Base-by-base conservation (phyloP, 2,113 vertebrate species). In the Hyperopisus bebe region DNA sequence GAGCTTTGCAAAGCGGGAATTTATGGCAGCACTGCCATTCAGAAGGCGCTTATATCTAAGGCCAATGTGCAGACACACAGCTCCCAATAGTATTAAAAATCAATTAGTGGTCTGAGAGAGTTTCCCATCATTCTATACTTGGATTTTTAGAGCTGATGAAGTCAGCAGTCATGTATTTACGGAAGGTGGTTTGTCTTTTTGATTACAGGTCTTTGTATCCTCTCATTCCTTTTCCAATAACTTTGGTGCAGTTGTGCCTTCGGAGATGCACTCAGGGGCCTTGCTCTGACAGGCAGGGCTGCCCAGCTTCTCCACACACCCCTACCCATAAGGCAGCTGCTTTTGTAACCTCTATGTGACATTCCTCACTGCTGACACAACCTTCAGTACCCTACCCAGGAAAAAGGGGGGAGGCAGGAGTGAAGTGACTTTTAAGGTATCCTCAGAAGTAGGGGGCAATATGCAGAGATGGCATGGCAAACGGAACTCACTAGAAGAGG, bases 351-450 rank as follows among this genome's bases (percentile, higher is more conserved):
- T 62, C 80, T 48, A 17, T 95, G 95, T 50, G 89, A 96, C 92
- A 96, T 96, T 96, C 95, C 96, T 95, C 96, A 95, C 92, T 90
- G 89, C 90, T 89, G 89, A 89, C 91, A 89, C 85, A 95, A 92
- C 51, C 91, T 55, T 90, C 87, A 89, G 89, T 89, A 88, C 88
- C 87, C 62, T 66, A 27, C 10, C 62, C 62, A 35, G 74, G 70
- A 91, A 58, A 42, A 74, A 90, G 92, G 70, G 90, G 87, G 39
- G 44, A 70, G 86, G 44, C 85, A 48, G 19, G 35, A 35, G 6
- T 35, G 48, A 46, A 35, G 58, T 31, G 21, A 85, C 87, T 83
- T 35, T 7, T 82, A 46, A 35, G 31, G 66, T 35, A 74, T 74
- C 31, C 66, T 31, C 66, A 35, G 66, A 17, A 74, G 66, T 62